These are phyloP conservation scores for Dione juno DNA, from an alignment of 2,888 invertebrate species.

Conservation along the genomic window DNA sequence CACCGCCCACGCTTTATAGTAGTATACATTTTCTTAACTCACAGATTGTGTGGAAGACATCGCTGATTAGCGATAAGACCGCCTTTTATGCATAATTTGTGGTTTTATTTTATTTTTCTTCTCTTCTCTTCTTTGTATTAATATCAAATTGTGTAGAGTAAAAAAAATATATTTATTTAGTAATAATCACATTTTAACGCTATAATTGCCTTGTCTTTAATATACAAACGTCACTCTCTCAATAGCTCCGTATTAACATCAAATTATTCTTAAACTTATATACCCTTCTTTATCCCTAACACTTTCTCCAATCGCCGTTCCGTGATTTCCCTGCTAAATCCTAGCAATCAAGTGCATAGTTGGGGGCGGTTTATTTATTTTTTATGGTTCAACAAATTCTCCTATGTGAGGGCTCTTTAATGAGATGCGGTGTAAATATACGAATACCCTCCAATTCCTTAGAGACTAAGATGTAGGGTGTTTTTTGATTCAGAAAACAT, in stretches of 20 bases:
- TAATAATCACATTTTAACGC: too few species aligned
- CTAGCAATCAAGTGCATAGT: constrained; percentile 55
- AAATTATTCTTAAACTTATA: neutral
- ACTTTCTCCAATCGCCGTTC: constrained; percentile 9
- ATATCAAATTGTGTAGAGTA: too few species aligned
- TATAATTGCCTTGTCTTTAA: too few species aligned
- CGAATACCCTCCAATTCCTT: constrained; percentile 59
- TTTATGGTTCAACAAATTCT: constrained; percentile 70
- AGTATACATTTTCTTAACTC: too few species aligned
- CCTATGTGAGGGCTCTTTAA: constrained; percentile 61
- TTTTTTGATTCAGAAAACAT: constrained; percentile 53
- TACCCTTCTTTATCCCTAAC: neutral
- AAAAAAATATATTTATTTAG: too few species aligned
- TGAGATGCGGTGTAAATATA: constrained; percentile 75
- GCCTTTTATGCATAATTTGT: too few species aligned
- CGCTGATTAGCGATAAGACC: too few species aligned
- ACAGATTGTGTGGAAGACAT: too few species aligned
- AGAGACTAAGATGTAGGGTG: constrained; percentile 53
- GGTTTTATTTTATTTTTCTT: too few species aligned
- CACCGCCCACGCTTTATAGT: too few species aligned
- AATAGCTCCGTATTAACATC: neutral
- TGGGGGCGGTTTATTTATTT: constrained; percentile 67
- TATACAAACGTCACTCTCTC: too few species aligned
- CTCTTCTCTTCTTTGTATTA: too few species aligned
- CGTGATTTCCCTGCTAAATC: constrained; percentile 17